phyloP scores from a whole-genome alignment of 2,113 vertebrate genomes.

The Dasypus novemcinctus region DNA sequence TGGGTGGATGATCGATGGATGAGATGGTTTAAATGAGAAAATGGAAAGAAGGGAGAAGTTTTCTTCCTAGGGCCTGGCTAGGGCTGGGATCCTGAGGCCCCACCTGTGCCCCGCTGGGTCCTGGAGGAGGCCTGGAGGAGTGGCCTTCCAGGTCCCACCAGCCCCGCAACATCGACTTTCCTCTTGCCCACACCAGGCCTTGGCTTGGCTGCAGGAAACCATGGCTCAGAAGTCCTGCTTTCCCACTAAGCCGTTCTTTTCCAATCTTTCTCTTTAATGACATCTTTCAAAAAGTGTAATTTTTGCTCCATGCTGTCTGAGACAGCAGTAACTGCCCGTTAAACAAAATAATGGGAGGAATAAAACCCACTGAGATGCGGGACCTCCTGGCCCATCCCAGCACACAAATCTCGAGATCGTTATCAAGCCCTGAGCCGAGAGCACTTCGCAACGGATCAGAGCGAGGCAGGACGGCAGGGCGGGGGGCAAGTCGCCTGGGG shows the following conservation, averaged over 20 bases:
- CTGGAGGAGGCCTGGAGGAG: background rate
- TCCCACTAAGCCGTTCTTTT: background rate
- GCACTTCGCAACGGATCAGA: background rate
- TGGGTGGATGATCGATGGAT: too few species aligned
- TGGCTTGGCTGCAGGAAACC: rapidly evolving
- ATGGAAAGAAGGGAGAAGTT: background rate
- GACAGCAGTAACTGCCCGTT: background rate
- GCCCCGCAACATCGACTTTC: background rate
- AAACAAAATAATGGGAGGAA: background rate
- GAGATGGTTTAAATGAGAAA: background rate
- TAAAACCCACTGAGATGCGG: background rate
- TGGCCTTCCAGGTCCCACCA: background rate
- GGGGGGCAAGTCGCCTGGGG: background rate
- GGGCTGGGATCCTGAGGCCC: background rate
- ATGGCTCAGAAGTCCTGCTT: background rate
- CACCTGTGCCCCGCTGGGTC: background rate
- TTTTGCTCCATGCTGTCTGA: background rate
- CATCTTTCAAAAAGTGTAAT: background rate
- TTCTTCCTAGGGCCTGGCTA: rapidly evolving
- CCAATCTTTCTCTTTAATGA: background rate
- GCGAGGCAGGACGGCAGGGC: background rate
- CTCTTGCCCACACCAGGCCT: too few species aligned
- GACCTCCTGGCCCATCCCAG: background rate
- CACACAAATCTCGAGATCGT: background rate
- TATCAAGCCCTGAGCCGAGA: rapidly evolving